A percentile compares a stretch with the other conserved stretches of the same genome.
Conservation (phyloP, 1,140 invertebrate species). For the Geopemphigus sp. region DNA sequence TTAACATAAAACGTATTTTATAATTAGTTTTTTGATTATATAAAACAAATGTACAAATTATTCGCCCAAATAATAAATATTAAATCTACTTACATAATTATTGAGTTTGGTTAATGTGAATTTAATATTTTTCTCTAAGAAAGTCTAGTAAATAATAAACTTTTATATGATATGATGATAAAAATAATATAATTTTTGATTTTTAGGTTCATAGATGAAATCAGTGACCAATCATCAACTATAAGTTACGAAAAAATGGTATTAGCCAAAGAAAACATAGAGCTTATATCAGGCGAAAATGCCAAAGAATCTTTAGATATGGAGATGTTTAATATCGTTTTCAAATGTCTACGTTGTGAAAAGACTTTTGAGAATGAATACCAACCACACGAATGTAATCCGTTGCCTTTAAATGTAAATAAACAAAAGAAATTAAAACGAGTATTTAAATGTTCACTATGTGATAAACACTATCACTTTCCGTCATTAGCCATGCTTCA, state of each 20-base stretch:
- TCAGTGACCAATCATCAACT: not conserved
- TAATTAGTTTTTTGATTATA: too few relatives aligned
- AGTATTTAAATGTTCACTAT: slow-evolving; percentile 20
- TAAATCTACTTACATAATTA: too few relatives aligned
- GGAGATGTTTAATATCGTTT: not conserved
- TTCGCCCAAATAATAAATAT: too few relatives aligned
- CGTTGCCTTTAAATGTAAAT: slow-evolving; percentile 28
- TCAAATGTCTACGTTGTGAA: slow-evolving; percentile 38
- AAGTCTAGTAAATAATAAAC: too few relatives aligned
- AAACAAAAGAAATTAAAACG: slow-evolving; percentile 44
- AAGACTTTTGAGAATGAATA: slow-evolving; percentile 26
- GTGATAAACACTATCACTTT: slow-evolving; percentile 34
- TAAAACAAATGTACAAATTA: too few relatives aligned
- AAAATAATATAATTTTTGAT: too few relatives aligned
- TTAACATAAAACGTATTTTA: too few relatives aligned
- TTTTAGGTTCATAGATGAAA: not conserved
- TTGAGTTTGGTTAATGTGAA: too few relatives aligned
- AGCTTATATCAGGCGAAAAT: not conserved
- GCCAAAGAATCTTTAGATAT: not conserved
- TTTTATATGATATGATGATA: too few relatives aligned
- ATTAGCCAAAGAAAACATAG: slow-evolving; percentile 20
- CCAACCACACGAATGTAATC: not conserved
- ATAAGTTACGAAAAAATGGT: slow-evolving; percentile 17
- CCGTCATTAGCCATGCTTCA: slow-evolving; percentile 33
- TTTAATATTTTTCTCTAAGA: too few relatives aligned